Evolutionary conservation across 2,797 vertebrate genomes (phyloP), one percentile per base, ranked within the genome.

Genomic region (Ctenosaura bakeri): DNA sequence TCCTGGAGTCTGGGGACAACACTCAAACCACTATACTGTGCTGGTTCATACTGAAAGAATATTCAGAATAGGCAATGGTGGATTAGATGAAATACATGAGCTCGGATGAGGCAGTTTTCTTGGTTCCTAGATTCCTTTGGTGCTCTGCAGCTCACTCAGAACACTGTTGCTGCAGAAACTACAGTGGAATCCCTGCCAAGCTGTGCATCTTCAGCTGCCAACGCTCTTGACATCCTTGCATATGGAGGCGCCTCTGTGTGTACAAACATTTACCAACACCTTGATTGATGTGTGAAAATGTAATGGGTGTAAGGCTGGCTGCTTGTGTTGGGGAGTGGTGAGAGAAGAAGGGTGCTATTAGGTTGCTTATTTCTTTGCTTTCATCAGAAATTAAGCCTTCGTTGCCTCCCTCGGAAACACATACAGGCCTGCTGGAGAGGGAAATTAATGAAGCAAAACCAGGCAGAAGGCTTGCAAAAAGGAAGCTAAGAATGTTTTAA

Each of bases 191-290:
- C 90, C 78, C 69, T 62, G 92, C 95, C 91, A 85, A 94, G 54
- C 54, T 46, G 20, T 9, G 14, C 26, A 38, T 20, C 92, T 22
- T 83, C 42, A 91, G 91, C 92, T 56, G 94, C 94, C 87, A 81
- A 85, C 29, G 86, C 83, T 54, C 88, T 90, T 94, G 89, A 92
- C 92, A 66, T 91, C 4, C 78, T 91, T 83, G 50, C 96, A 95
- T 92, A 93, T 89, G 96, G 96, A 94, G 87, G 2, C 50, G 87
- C 92, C 79, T 18, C 29, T 77, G 88, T 94, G 93, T 90, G 85
- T 77, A 90, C 94, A 96, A 97, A 97, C 95, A 95, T 92, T 95
- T 90, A 92, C 94, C 90, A 88, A 94, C 95, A 95, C 94, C 94
- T 94, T 89, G 89, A 83, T 93, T 5, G 0, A 14, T 66, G 78